Evolutionary conservation across 1,140 invertebrate genomes (phyloP).

Genomic region (Bathynomus jamesi): DNA sequence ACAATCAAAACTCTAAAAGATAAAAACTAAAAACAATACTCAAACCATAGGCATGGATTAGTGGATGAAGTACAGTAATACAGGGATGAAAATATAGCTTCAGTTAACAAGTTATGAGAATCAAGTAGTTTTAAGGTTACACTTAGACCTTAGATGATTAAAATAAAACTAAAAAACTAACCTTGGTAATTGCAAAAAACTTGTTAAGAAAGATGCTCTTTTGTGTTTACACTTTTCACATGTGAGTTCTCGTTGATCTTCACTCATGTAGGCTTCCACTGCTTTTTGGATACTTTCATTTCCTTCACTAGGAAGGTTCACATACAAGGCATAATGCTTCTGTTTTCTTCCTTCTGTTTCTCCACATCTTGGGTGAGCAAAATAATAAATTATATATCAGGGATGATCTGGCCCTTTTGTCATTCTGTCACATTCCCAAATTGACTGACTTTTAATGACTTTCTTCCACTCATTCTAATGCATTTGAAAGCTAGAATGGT

Average conservation of each 20-base stretch:
- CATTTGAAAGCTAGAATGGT: too few species aligned
- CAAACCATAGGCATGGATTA: neutral
- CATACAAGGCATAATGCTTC: conserved; percentile 24
- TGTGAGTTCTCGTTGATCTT: conserved; percentile 31
- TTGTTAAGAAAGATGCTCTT: conserved; percentile 26
- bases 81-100: neutral
- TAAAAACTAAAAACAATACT: neutral
- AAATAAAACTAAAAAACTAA: too few species aligned
- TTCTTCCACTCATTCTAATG: too few species aligned
- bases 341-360: conserved; percentile 23
- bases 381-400: neutral
- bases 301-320: conserved; percentile 17
- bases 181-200: conserved; percentile 29
- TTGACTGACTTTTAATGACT: too few species aligned
- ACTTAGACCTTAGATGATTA: too few species aligned
- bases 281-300: conserved; percentile 25
- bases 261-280: conserved; percentile 26
- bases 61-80: neutral
- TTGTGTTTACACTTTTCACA: conserved; percentile 32
- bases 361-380: conserved; percentile 11
- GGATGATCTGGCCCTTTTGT: neutral
- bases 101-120: too few species aligned
- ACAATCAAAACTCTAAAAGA: neutral
- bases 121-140: too few species aligned
- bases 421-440: too few species aligned